These are phyloP conservation scores for Brachionus plicatilis DNA, from an alignment of 1,140 invertebrate species.

Conservation along the genomic window DNA sequence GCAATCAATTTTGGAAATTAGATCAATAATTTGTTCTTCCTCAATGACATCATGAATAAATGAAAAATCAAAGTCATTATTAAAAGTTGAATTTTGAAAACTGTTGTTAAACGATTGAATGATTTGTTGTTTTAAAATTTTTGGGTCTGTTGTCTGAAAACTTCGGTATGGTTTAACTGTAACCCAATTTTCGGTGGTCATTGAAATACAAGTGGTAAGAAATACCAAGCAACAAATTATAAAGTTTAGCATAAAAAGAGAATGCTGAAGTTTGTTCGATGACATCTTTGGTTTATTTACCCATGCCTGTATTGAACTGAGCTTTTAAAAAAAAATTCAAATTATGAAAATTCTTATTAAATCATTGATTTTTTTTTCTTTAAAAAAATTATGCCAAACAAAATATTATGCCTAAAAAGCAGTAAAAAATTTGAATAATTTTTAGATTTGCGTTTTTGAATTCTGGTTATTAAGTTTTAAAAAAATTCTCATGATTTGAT, in stretches of 20 bases:
- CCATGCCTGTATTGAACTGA: not conserved
- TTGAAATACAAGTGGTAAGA: not conserved
- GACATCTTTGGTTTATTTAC: not conserved
- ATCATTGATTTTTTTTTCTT: not conserved
- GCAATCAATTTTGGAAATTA: not conserved
- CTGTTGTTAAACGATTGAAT: not conserved
- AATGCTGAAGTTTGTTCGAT: not conserved
- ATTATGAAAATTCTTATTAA: not conserved
- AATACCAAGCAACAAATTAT: not conserved
- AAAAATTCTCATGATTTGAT: no score
- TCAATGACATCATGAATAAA: not conserved
- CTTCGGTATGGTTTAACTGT: not conserved
- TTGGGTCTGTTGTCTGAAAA: not conserved
- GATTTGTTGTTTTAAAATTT: not conserved
- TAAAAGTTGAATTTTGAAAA: not conserved
- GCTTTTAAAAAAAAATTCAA: not conserved
- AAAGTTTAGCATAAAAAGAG: not conserved
- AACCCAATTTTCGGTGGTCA: conserved; percentile 13
- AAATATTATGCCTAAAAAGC: not conserved
- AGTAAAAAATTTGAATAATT: not conserved
- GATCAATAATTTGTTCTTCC: not conserved
- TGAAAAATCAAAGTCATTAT: not conserved
- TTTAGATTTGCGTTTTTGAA: not conserved
- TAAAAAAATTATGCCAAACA: not conserved
- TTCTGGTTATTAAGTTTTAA: not conserved